Base-by-base conservation (phyloP, 2,888 invertebrate species). In the Drosophila longiperda region DNA sequence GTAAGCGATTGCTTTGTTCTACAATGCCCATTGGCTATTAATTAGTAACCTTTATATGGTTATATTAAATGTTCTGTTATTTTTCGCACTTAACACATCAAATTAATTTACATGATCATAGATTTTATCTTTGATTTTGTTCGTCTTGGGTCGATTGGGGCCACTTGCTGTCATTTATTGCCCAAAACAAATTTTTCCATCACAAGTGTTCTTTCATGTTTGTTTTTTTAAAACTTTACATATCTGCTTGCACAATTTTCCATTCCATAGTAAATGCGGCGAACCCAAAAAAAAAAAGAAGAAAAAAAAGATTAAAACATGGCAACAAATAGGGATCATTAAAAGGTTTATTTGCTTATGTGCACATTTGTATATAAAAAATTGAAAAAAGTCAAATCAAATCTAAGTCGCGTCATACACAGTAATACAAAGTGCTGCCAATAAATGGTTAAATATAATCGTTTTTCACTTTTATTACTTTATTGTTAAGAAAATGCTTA, bases 51-150 rank as follows among this genome's bases (percentile, higher is more conserved):
- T 70, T 74, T 86, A 73, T 87, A 88, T 82, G 72, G 54, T 57
- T 69, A 84, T 89, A 87, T 88, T 84, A 86, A 88, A 81, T 77
- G 73, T 73, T 82, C 75, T 88, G 86, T 83, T 86, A 75, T 83
- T 84, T 76, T 74, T 77, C 79, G 65, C 79, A 86, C 82, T 81
- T 73, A 64, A 66, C 82, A 42, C 52, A 76, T 80, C 66, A 66
- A 70, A 72, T 75, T 66, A 73, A 88, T 87, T 88, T 79, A 74
- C 89, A 81, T 82, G 87, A 81, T 80, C 78, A 87, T 87, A 71
- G 77, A 78, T 67, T 71, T 55, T 55, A 26, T 29, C 8, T 40
- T n/a, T 20, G 29, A 11, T 20, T 29, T 9, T 38, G 50, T 61
- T 48, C 23, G 36, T 57, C 26, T 53, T 63, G 58, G 49, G 17